Conservation (phyloP, 2,888 invertebrate genomes). For the Thereva unica region DNA sequence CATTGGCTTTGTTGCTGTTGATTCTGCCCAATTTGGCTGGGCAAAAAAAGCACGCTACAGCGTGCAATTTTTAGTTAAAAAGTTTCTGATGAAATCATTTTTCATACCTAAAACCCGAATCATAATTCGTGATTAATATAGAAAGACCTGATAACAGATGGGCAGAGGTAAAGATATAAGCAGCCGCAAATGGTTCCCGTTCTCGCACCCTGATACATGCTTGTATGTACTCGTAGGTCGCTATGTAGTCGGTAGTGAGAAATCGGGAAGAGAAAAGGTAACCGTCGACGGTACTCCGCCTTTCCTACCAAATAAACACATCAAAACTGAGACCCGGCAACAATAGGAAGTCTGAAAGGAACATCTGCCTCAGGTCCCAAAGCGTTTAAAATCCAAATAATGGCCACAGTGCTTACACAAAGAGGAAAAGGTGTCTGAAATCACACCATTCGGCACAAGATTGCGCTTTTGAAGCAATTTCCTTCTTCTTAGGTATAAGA, state of each 20-base stretch:
- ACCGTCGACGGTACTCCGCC: not conserved
- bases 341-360: not conserved
- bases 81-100: conserved; percentile 1
- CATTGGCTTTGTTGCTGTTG: not conserved
- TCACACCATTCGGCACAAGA: conserved; percentile 23
- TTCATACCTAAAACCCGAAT: not conserved
- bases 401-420: conserved; percentile 5
- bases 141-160: conserved; percentile 7
- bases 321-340: conserved; percentile 9
- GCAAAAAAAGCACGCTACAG: not conserved
- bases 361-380: conserved; percentile 21
- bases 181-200: conserved; percentile 1
- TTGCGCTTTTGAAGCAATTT: conserved; percentile 30
- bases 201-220: not conserved
- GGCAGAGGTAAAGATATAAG: conserved; percentile 7
- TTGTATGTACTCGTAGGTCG: not conserved
- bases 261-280: not conserved
- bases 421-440: conserved; percentile 17
- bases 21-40: not conserved
- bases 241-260: not conserved
- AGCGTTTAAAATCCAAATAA: not conserved
- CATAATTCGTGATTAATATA: conserved; percentile 19
- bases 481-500: conserved; percentile 14
- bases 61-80: not conserved
- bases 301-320: conserved; percentile 18